Evolutionary conservation across 2,888 invertebrate genomes (phyloP), one percentile per base, ranked within the genome.

Genomic region (Melinopterus prodromus): DNA sequence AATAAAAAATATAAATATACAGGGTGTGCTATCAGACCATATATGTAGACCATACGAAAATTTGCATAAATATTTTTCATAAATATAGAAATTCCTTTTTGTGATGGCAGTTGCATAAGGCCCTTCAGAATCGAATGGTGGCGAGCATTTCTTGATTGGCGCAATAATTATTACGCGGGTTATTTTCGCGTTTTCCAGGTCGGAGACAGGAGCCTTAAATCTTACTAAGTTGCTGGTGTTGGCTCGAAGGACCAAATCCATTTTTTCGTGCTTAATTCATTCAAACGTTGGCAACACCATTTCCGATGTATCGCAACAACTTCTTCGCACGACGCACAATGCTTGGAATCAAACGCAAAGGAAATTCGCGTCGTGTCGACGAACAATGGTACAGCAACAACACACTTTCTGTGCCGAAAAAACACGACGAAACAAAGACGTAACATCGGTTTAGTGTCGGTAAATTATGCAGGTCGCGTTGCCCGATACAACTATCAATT

Each of bases 391-490:
- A 53, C 53, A 53, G 53, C 53, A 53, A 53, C 53, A 53, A 53
- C 53, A 53, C 53, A 12, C 53, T 53, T 53, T 53, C 53, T 12
- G 53, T 12, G 53, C 53, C 53, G 53, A 53, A 53, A 53, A 53
- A 53, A 53, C 53, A 53, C 12, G 53, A 53, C 53, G 53, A 12
- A 53, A 53, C 53, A 53, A 53, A 53, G 53, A 53, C 53, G 53
- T 53, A 53, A 53, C 53, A 4, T 53, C 53, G 53, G 53, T 53
- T 53, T 53, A 53, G 53, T 53, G 53, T 53, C 53, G 53, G 53
- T 53, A 53, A 53, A 53, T 53, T 53, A 53, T 53, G 53, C 53
- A 53, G 53, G 53, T 53, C 53, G 53, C 53, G 53, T 53, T 53
- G 1, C 1, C 53, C 12, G 53, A 53, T 12, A 12, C 2, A 53